Base-by-base conservation (phyloP, 1,140 invertebrate species). In the Probaryconus sp. region DNA sequence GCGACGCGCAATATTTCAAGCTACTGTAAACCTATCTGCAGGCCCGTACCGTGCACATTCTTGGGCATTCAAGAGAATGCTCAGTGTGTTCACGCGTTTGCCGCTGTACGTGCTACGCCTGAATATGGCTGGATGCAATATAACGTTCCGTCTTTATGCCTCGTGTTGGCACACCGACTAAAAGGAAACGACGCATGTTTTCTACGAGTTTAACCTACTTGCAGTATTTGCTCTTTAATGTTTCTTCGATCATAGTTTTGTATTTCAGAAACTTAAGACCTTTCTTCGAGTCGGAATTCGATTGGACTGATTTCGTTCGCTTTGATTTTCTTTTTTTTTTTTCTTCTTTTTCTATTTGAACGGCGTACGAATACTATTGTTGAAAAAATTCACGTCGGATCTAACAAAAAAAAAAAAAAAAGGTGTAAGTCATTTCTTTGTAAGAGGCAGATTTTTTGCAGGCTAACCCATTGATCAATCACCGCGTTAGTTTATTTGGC, bases 1-100 rank as follows among this genome's bases (percentile, higher is more conserved):
- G 75, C 77, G 79, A 84, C 82, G 83, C 79, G 83, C 81, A 83
- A 85, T 84, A 84, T 85, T 84, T 85, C 83, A 85, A 82, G 74
- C 81, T 58, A 81, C 80, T 82, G 64, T 79, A 76, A 61, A 76
- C 56, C 69, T 73, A 76, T 70, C 67, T 72, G 33, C 53, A 58
- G 50, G 60, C 69, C 56, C 56, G 53, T 33, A 63, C 40, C 35
- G 38, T 21, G 61, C 61, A 31, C 71, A 78, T 71, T 74, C 67
- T 61, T 68, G 58, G 30, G 55, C 30, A 68, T 70, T 61, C 61
- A 47, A 64, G 60, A 65, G 53, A 65, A 72, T 69, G 53, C 40
- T 67, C 17, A 35, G 47, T 61, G 50, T 75, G 64, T 65, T 75
- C 60, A 65, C 55, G 64, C 69, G 65, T 77, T 38, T 48, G 60